Conservation (phyloP, 2,888 invertebrate species). For the Sinotaia quadrata region DNA sequence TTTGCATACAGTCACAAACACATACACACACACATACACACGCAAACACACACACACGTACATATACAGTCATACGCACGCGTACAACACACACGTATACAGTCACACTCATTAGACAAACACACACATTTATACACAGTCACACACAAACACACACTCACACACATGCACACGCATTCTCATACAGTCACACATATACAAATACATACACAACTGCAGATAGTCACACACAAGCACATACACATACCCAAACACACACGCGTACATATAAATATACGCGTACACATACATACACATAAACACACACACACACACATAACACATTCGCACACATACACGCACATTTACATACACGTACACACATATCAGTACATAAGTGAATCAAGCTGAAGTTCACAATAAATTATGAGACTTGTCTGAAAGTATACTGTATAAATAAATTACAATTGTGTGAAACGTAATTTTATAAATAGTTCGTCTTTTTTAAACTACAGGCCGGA, state of each 20-base stretch:
- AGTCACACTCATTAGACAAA: not conserved
- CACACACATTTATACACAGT: not conserved
- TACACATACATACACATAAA: not conserved
- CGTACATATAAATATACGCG: not conserved
- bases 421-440: too few relatives aligned
- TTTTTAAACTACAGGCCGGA: too few relatives aligned
- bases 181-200: constrained; percentile 1
- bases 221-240: not conserved
- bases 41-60: not conserved
- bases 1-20: too few relatives aligned
- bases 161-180: not conserved
- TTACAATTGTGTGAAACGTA: too few relatives aligned
- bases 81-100: not conserved
- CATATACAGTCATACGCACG: too few relatives aligned
- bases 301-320: not conserved
- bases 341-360: constrained; percentile 5
- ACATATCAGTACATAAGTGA: too few relatives aligned
- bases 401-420: too few relatives aligned
- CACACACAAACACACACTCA: constrained; percentile 2
- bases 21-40: not conserved
- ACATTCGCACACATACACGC: constrained; percentile 1
- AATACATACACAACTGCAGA: not conserved
- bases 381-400: too few relatives aligned
- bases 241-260: not conserved
- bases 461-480: too few relatives aligned